Percentiles rank a stretch among this genome's conserved stretches.
Conservation (phyloP, 2,888 invertebrate genomes). For the Nymphalis urticae region DNA sequence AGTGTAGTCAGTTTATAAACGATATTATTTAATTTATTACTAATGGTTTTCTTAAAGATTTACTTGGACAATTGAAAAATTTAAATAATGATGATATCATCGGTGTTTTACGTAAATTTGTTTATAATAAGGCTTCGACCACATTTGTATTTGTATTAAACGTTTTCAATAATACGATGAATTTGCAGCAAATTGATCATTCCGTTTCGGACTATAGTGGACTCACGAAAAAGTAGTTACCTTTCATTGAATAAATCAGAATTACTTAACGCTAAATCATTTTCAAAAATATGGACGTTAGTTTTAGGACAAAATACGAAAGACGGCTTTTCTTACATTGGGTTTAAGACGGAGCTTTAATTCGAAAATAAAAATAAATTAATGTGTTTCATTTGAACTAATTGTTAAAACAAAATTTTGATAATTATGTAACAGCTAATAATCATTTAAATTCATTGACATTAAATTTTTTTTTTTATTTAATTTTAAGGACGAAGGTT, state of each 20-base stretch:
- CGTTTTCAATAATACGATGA: conserved; percentile 3
- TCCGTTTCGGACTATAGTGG: conserved; percentile 22
- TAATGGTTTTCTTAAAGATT: background rate
- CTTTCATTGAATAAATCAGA: conserved; percentile 60
- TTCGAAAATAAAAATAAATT: conserved; percentile 17
- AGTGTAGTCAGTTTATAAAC: conserved; percentile 9
- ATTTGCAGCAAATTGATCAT: conserved; percentile 21
- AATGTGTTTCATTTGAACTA: background rate
- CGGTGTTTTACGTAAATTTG: background rate
- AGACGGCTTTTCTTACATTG: conserved; percentile 70
- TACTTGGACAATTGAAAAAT: background rate
- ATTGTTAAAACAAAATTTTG: background rate
- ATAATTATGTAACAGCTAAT: background rate
- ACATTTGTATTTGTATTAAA: conserved; percentile 26
- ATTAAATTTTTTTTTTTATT: background rate
- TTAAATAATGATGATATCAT: background rate
- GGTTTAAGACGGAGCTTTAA: conserved; percentile 49
- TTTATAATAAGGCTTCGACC: background rate
- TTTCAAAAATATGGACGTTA: conserved; percentile 78
- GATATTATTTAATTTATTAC: background rate
- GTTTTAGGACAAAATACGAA: conserved; percentile 74
- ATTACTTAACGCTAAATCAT: conserved; percentile 77
- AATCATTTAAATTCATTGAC: background rate
- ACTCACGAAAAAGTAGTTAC: conserved; percentile 34
- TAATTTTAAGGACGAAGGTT: background rate